phyloP scores from a whole-genome alignment of 2,888 invertebrate genomes.

The Eristalinus aeneus region DNA sequence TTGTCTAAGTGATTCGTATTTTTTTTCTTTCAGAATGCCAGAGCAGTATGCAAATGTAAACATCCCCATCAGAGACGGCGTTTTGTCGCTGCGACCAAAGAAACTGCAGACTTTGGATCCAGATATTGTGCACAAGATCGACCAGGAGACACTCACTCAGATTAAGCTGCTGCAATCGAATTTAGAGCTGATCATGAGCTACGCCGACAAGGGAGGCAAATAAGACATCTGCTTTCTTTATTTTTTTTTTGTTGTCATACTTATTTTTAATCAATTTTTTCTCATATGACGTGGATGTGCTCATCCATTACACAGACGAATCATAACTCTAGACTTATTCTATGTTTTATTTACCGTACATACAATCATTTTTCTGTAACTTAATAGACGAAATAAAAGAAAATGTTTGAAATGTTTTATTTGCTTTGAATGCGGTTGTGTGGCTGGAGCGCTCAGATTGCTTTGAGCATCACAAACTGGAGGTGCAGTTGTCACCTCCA shows the following conservation, averaged over 20 bases:
- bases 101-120: slow-evolving; percentile 75
- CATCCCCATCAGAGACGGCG: slow-evolving; percentile 79
- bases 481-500: too few species aligned
- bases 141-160: slow-evolving; percentile 77
- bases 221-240: not conserved
- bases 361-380: not conserved
- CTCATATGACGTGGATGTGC: not conserved
- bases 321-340: not conserved
- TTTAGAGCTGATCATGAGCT: slow-evolving; percentile 77
- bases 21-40: slow-evolving; percentile 74
- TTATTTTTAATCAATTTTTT: not conserved
- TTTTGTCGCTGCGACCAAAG: slow-evolving; percentile 79
- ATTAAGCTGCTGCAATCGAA: slow-evolving; percentile 78
- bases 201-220: slow-evolving; percentile 72
- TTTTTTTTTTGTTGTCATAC: not conserved
- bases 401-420: not conserved
- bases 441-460: not conserved
- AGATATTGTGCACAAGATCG: slow-evolving; percentile 77
- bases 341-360: not conserved
- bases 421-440: not conserved
- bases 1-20: not conserved
- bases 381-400: not conserved
- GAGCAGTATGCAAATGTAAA: slow-evolving; percentile 79
- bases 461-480: too few species aligned
- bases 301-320: not conserved